These are phyloP conservation scores for Strigamia transsilvanica DNA, from an alignment of 2,888 invertebrate species.

Conservation along the genomic window DNA sequence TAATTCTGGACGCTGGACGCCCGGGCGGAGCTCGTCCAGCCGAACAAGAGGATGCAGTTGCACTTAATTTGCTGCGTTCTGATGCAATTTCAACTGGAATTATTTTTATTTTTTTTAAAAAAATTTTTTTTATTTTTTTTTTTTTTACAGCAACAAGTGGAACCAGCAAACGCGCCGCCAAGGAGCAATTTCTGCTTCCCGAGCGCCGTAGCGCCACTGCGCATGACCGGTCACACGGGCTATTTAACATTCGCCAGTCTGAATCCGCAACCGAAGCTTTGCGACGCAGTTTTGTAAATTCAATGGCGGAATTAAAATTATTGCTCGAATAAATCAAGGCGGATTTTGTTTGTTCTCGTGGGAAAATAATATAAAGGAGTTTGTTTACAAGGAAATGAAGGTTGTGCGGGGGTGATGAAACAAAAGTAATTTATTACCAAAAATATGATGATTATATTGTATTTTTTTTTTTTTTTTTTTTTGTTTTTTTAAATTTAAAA, in stretches of 20 bases:
- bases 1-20: background rate
- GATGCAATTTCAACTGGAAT: background rate
- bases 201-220: slow-evolving; percentile 75
- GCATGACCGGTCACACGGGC: slow-evolving; percentile 93
- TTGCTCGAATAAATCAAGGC: background rate
- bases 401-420: slow-evolving; percentile 14
- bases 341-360: slow-evolving; percentile 64
- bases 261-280: too few species aligned
- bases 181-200: slow-evolving; percentile 54
- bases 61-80: background rate
- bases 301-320: slow-evolving; percentile 19
- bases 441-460: background rate
- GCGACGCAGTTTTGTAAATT: slow-evolving; percentile 61
- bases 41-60: background rate
- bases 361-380: background rate
- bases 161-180: too few species aligned
- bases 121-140: background rate
- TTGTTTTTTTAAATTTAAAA: too few species aligned
- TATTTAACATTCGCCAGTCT: slow-evolving; percentile 91
- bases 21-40: background rate
- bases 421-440: background rate
- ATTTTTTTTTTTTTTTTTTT: background rate
- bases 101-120: background rate
- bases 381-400: background rate
- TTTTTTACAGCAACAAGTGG: slow-evolving; percentile 27